Conservation (phyloP, 2,113 vertebrate genomes). For the Regulus satrapa region DNA sequence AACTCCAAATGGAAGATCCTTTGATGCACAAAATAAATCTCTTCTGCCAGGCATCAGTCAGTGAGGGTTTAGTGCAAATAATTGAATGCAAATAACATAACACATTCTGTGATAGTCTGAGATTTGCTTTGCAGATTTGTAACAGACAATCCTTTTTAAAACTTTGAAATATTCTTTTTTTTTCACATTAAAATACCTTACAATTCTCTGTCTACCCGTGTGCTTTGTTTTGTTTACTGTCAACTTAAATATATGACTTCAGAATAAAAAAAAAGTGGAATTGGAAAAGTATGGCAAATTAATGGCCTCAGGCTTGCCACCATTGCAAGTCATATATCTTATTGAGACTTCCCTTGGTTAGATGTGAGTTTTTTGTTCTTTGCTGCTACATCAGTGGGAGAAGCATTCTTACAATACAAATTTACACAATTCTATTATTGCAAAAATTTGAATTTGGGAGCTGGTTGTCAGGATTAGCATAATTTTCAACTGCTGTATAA, state of each 20-base stretch:
- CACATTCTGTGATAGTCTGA: not conserved
- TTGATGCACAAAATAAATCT: conserved; percentile 19
- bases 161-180: not conserved
- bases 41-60: not conserved
- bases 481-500: not conserved
- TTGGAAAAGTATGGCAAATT: not conserved
- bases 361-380: not conserved
- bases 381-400: not conserved
- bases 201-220: not conserved
- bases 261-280: not conserved
- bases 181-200: not conserved
- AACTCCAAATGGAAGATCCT: conserved; percentile 1
- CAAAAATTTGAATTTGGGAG: not conserved
- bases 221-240: not conserved
- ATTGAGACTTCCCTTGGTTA: not conserved
- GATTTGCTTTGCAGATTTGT: conserved; percentile 17
- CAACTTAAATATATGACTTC: not conserved
- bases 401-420: not conserved
- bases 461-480: not conserved
- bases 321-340: not conserved
- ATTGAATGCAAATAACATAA: conserved; percentile 3
- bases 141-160: not conserved
- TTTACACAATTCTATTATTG: not conserved
- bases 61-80: not conserved
- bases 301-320: not conserved